Evolutionary conservation across 2,113 vertebrate genomes (phyloP).

Genomic region (Leptobrachium leishanense): DNA sequence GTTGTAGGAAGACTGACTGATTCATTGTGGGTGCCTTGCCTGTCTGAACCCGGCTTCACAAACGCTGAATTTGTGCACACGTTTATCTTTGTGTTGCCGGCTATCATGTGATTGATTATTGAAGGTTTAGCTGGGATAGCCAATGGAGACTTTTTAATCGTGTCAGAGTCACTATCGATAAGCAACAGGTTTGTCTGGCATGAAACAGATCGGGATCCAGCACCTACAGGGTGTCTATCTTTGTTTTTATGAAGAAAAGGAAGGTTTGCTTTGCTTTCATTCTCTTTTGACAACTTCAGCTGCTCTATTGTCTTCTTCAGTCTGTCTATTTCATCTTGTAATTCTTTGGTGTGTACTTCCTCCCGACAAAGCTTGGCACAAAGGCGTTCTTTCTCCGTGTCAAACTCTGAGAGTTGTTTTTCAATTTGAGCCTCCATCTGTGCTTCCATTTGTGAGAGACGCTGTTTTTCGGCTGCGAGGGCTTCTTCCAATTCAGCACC

Average conservation of each 20-base stretch:
- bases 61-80: slow-evolving; percentile 54
- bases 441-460: slow-evolving; percentile 80
- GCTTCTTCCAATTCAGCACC: slow-evolving; percentile 78
- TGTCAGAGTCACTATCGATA: slow-evolving; percentile 69
- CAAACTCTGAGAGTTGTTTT: slow-evolving; percentile 92
- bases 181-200: slow-evolving; percentile 81
- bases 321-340: slow-evolving; percentile 82
- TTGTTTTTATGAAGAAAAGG: slow-evolving; percentile 62
- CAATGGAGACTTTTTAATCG: slow-evolving; percentile 80
- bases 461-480: slow-evolving; percentile 78
- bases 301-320: slow-evolving; percentile 89
- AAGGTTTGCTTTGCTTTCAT: slow-evolving; percentile 66
- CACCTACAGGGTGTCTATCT: slow-evolving; percentile 68
- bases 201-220: slow-evolving; percentile 76
- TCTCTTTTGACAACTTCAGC: slow-evolving; percentile 77
- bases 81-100: slow-evolving; percentile 75
- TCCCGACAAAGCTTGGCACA: slow-evolving; percentile 89
- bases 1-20: slow-evolving; percentile 62
- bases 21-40: slow-evolving; percentile 77
- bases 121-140: slow-evolving; percentile 80
- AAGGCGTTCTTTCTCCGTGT: slow-evolving; percentile 91
- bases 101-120: slow-evolving; percentile 68
- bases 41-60: slow-evolving; percentile 66
- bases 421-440: slow-evolving; percentile 86
- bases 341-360: slow-evolving; percentile 74